phyloP scores from a whole-genome alignment of 2,797 vertebrate species.

The Heteromormyrus szaboi region DNA sequence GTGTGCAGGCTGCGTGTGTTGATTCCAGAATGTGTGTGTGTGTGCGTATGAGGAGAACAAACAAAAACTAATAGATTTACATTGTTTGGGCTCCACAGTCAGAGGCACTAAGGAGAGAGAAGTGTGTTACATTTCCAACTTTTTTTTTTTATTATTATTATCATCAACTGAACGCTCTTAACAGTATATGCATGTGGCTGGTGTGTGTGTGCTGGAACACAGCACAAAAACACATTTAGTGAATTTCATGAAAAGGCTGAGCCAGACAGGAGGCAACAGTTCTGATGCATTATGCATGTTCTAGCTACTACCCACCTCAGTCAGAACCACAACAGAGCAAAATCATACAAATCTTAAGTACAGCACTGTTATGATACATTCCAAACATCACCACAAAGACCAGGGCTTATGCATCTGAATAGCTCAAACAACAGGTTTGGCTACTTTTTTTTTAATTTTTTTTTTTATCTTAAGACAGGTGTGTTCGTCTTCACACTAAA shows the following conservation, averaged over 20 bases:
- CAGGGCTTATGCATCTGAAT: not conserved
- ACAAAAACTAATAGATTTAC: not conserved
- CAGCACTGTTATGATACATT: not conserved
- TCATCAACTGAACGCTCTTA: not conserved
- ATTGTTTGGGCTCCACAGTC: not conserved
- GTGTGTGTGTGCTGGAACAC: not conserved
- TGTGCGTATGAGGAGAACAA: not conserved
- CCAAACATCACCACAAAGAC: not conserved
- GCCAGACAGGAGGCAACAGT: not conserved
- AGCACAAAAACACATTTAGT: not conserved
- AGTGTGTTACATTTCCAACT: not conserved
- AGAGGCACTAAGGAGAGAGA: not conserved
- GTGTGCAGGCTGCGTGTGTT: not conserved
- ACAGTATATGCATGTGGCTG: not conserved
- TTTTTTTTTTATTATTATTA: not conserved
- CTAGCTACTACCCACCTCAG: not conserved
- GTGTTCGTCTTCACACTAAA: not conserved
- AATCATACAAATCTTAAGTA: not conserved
- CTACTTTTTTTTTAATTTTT: not conserved
- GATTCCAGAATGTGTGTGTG: not conserved
- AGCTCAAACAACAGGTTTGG: not conserved
- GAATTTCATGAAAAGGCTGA: not conserved
- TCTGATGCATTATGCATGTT: not conserved
- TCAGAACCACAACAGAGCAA: not conserved
- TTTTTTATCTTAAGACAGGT: not conserved